Conservation (phyloP, 1,140 invertebrate genomes). For the Drosophila ogumai region DNA sequence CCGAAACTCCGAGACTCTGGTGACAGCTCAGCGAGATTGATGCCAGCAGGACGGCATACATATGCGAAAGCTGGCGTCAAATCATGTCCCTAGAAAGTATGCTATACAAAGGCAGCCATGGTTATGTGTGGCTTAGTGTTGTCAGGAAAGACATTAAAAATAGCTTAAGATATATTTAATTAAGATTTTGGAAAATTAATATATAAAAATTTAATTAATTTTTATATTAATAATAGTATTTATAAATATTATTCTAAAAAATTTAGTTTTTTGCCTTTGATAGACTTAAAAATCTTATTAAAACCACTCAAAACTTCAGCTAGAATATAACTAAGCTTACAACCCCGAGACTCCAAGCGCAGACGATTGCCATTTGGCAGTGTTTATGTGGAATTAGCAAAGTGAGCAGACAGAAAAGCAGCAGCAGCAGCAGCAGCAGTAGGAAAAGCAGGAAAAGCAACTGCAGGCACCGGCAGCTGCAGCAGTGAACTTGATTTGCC, state of each 20-base stretch:
- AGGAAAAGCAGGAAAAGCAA: slow-evolving; percentile 15
- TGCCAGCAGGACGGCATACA: slow-evolving; percentile 25
- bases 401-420: slow-evolving; percentile 51
- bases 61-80: slow-evolving; percentile 11
- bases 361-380: slow-evolving; percentile 49
- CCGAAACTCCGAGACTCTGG: slow-evolving; percentile 13
- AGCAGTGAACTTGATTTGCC: slow-evolving; percentile 84
- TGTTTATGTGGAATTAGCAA: slow-evolving; percentile 63
- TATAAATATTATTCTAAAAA: neutral
- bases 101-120: slow-evolving; percentile 13
- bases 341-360: slow-evolving; percentile 14
- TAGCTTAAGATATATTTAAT: no score
- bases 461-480: slow-evolving; percentile 23
- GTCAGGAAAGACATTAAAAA: neutral
- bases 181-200: no score
- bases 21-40: slow-evolving; percentile 56
- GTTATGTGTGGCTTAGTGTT: neutral
- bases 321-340: neutral
- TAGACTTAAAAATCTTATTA: neutral
- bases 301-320: slow-evolving; percentile 4
- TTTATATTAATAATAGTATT: neutral
- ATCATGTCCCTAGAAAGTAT: slow-evolving; percentile 17
- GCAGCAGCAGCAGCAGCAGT: slow-evolving; percentile 8
- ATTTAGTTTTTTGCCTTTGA: neutral
- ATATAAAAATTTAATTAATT: neutral